These are phyloP conservation scores for Mesorhabditis spiculigera DNA, from an alignment of 2,888 invertebrate genomes.

Conservation along the genomic window DNA sequence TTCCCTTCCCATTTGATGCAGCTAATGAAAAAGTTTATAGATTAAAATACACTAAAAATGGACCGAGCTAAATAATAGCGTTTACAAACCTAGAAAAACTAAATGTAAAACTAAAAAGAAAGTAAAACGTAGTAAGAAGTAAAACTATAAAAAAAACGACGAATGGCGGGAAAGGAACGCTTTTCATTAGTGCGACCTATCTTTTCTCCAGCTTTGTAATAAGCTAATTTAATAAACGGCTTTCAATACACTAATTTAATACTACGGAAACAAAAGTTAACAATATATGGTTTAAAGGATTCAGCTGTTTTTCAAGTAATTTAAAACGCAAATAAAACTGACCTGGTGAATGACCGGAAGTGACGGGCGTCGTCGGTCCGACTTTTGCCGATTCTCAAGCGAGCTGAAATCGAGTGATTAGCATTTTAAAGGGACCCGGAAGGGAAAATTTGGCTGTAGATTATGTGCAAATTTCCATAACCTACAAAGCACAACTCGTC, in stretches of 20 bases:
- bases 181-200: too few species aligned
- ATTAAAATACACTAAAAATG: neutral
- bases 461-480: neutral
- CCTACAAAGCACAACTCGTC: conserved; percentile 1
- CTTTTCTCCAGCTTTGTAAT: too few species aligned
- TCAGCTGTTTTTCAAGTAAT: too few species aligned
- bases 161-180: neutral
- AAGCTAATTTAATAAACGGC: too few species aligned
- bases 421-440: neutral
- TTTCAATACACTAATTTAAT: too few species aligned
- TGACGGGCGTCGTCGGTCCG: conserved; percentile 1
- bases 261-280: too few species aligned
- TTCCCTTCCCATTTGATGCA: too few species aligned
- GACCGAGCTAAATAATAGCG: neutral
- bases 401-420: neutral
- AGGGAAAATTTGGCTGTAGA: neutral
- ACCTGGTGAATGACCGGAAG: neutral
- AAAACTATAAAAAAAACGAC: neutral
- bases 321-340: neutral
- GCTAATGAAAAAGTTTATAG: neutral
- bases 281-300: too few species aligned
- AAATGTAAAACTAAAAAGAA: neutral
- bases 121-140: neutral
- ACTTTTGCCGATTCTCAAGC: neutral
- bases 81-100: neutral